Conservation (phyloP, 2,113 vertebrate species). For the Bettongia penicillata region DNA sequence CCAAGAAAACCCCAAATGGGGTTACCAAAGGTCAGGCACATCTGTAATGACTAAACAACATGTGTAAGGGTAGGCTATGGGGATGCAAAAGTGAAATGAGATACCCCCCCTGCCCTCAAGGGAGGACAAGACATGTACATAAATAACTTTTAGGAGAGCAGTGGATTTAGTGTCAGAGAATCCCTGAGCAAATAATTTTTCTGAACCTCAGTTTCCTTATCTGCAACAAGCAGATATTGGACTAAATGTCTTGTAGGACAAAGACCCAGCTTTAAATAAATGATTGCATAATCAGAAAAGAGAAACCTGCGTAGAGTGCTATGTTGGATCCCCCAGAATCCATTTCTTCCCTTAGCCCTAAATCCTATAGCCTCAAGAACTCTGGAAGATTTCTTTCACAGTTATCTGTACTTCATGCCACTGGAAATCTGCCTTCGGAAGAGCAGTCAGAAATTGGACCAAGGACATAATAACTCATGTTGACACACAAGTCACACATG, state of each 20-base stretch:
- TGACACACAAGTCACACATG: too few relatives aligned
- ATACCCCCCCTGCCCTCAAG: background rate
- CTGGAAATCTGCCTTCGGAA: background rate
- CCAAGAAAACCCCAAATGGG: too few relatives aligned
- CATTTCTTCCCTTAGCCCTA: background rate
- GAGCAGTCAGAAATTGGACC: background rate
- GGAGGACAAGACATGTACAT: background rate
- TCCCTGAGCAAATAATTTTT: background rate
- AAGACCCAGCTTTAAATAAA: background rate
- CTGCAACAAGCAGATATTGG: background rate
- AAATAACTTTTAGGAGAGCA: background rate
- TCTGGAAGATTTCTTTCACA: background rate
- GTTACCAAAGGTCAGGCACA: too few relatives aligned
- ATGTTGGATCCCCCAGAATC: background rate
- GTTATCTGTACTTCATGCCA: background rate
- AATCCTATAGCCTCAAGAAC: background rate
- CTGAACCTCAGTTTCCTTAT: background rate
- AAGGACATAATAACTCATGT: background rate
- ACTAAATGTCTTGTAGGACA: background rate
- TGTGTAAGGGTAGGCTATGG: background rate
- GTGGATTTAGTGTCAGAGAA: background rate
- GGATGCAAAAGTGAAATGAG: background rate
- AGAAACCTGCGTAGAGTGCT: background rate
- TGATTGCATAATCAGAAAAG: background rate
- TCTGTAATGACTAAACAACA: too few relatives aligned